Base-by-base conservation (phyloP, 53 echinoderm and acorn worm species). In the Echinarachnius parma region DNA sequence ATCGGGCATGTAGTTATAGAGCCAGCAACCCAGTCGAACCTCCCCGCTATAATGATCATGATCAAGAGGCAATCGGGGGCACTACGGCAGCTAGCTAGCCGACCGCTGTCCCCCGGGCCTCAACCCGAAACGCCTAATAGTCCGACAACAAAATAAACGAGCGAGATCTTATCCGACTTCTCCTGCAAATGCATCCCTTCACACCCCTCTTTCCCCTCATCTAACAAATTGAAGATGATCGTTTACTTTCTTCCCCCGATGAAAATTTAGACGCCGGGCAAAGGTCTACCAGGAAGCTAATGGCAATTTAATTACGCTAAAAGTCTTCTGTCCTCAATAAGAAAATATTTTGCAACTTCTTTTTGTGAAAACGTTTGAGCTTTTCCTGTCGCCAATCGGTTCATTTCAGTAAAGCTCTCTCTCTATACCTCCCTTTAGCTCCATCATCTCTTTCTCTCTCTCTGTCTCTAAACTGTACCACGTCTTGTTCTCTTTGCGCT, bases 281-380 rank as follows among this genome's bases (percentile, higher is more conserved):
- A 57, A 57, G 74, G 74, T 72, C 26, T 72, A 72, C 74, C 57
- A 68, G 74, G 74, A 57, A 57, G 74, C 74, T 72, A 72, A 72
- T 72, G 74, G 74, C 74, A 57, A 56, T 72, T 72, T 72, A 72
- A 72, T 72, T 72, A 72, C 74, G 74, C 74, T 72, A 72, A 72
- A 72, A 72, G 74, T 72, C 56, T 45, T 72, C 74, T n/a, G 35
- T 72, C 55, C 39, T 56, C 57, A 72, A 29, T 35, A 68, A 50
- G 68, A 68, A 68, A 68, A 68, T 68, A 56, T 28, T 56, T 13
- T 37, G 56, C 55, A 72, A 39, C 56, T 68, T 68, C 52, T 21
- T 28, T 28, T 63, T n/a, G n/a, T n/a, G n/a, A n/a, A n/a, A n/a
- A n/a, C n/a, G n/a, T n/a, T 14, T 50, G 52, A 50, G 52, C 52